Base-by-base conservation (phyloP, 2,113 vertebrate genomes). In the Peromyscus californicus region DNA sequence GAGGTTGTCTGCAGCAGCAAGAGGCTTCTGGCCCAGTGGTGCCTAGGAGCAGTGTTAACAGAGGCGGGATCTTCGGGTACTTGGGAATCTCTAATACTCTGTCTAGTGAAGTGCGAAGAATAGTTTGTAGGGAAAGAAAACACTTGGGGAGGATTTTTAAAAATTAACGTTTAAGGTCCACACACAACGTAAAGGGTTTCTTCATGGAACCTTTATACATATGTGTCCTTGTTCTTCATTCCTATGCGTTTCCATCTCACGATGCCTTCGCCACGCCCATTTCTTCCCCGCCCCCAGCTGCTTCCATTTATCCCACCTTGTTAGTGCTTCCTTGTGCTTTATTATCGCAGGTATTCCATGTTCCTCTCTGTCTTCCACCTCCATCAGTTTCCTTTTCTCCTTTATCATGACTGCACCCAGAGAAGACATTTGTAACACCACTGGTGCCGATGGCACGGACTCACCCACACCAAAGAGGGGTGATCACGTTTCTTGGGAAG, bases 1-100 rank as follows among this genome's bases (percentile, higher is more conserved):
- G 12, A 22, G 12, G 59, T 4, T 9, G 9, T 33, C 42, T 3
- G 1, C 6, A 0, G 22, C 7, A n/a, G 75, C 0, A 16, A 3
- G 22, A 22, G 1, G 0, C 36, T 90, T 59, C 82, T 59, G 17
- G 57, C 63, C 19, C 78, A 31, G 24, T 80, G 94, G 59, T 39
- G 83, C 21, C 69, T 90, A 54, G 31, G 91, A 16, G 17, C 3
- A 94, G 65, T 72, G 3, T 26, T n/a, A 31, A 33, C 36, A 31
- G 48, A 21, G 54, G 12, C 3, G 8, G 33, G 51, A 19, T 9
- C 15, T 15, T 86, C 89, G n/a, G 29, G 24, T 74, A 33, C 54
- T 2, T 2, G 45, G 80, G 31, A 51, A 0, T 5, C 17, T 8
- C 78, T 84, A 42, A 11, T 65, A 33, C n/a, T 86, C 48, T 79